Conservation (phyloP, 2,113 vertebrate genomes). For the Clupea harengus region DNA sequence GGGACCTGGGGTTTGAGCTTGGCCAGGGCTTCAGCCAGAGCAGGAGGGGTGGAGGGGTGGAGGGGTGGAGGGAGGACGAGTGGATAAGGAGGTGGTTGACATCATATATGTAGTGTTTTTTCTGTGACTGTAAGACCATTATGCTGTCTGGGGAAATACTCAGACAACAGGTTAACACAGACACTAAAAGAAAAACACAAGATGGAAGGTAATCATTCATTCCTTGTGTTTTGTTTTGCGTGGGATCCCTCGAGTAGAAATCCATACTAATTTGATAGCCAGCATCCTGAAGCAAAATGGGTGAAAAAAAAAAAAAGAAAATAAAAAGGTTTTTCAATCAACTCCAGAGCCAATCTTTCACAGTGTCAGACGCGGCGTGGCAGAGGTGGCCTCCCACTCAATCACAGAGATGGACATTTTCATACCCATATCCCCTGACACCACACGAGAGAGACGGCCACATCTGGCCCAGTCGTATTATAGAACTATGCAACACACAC, state of each 20-base stretch:
- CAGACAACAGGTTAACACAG: not conserved
- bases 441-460: not conserved
- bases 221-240: not conserved
- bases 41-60: not conserved
- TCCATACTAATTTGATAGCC: not conserved
- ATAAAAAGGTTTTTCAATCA: conserved; percentile 21
- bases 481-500: not conserved
- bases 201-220: not conserved
- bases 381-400: not conserved
- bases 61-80: not conserved
- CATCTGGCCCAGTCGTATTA: conserved; percentile 11
- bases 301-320: too few species aligned
- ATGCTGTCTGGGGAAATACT: not conserved
- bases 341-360: conserved; percentile 6
- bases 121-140: not conserved
- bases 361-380: conserved; percentile 20
- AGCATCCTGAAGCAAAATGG: not conserved
- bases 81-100: not conserved
- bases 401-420: not conserved
- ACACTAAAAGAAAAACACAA: not conserved
- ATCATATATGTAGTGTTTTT: not conserved
- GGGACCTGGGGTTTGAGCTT: not conserved
- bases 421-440: not conserved
- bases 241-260: too few species aligned
- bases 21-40: not conserved